Evolutionary conservation across 2,888 invertebrate species (phyloP), one percentile per base, ranked within the genome.

Genomic region (Chromoteleia sp.): DNA sequence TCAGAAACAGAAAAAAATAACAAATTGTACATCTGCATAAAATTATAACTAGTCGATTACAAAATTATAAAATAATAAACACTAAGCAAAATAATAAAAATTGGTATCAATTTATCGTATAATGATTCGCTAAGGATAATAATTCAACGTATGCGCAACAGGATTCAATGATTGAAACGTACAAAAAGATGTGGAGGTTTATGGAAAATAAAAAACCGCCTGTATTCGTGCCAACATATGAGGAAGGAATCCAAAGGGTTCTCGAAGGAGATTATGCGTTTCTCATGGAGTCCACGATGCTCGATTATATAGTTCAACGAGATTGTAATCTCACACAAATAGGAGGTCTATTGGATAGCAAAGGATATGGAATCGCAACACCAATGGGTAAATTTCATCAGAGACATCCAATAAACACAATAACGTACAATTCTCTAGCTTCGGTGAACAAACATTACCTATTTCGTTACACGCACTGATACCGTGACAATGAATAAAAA

Each of bases 261-360:
- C 92, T 97, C 58, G 94, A 94, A 61, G 98, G 97, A 0, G 96
- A 98, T 92, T 99, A 99, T 92, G 99, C 99, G 0, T 99, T 98
- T 90, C 94, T 99, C 14, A 98, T 99, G 97, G 99, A 99, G 93
- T 98, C 98, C 0, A 98, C 99, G 0, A 98, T 98, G 96, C 92
- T 99, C 80, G 99, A 99, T 92, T 99, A 98, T 89, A 95, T 96
- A 7, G 97, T 98, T n/a, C 97, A 98, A 92, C 93, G 98, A 56
- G 97, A 99, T 91, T 99, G 99, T 89, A 98, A 99, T 90, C 93
- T 99, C 54, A 99, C 98, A 10, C 98, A 99, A 93, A 97, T 99
- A 67, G 99, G 99, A 0, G 99, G 98, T 0, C 93, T 96, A 21
- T 92, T 96, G 25, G 96, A 96, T 87, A 95, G 95, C 67, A 96